Conservation (phyloP, 2,797 vertebrate species). For the Sebastes steindachneri region DNA sequence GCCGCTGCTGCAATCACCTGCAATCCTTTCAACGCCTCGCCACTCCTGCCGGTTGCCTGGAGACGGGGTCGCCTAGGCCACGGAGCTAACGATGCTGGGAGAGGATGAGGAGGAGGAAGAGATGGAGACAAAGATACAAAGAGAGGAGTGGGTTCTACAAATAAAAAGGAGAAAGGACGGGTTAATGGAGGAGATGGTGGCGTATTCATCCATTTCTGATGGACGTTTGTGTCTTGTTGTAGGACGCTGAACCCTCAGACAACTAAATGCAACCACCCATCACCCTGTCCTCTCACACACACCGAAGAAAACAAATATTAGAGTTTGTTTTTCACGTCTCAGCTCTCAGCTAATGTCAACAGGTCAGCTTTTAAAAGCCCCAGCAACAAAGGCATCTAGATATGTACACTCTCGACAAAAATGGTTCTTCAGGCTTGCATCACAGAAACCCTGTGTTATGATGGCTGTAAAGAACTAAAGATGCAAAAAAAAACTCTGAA, state of each 20-base stretch:
- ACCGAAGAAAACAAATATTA: neutral
- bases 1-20: constrained; percentile 86
- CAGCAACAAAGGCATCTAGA: neutral
- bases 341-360: neutral
- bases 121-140: constrained; percentile 31
- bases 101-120: constrained; percentile 52
- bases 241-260: neutral
- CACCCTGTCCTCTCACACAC: neutral
- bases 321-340: neutral
- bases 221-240: neutral
- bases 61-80: constrained; percentile 77
- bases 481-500: neutral
- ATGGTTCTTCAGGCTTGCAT: neutral
- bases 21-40: constrained; percentile 81
- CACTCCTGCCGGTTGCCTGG: constrained; percentile 77
- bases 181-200: neutral
- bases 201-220: neutral
- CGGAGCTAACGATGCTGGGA: constrained; percentile 53
- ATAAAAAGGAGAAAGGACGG: neutral
- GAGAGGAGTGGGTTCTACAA: neutral
- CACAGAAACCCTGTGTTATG: neutral
- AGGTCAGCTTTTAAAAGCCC: neutral
- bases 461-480: neutral
- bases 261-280: neutral
- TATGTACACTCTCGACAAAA: neutral